These are phyloP conservation scores for Drosophila putrida DNA, from an alignment of 2,888 invertebrate genomes.

Conservation along the genomic window DNA sequence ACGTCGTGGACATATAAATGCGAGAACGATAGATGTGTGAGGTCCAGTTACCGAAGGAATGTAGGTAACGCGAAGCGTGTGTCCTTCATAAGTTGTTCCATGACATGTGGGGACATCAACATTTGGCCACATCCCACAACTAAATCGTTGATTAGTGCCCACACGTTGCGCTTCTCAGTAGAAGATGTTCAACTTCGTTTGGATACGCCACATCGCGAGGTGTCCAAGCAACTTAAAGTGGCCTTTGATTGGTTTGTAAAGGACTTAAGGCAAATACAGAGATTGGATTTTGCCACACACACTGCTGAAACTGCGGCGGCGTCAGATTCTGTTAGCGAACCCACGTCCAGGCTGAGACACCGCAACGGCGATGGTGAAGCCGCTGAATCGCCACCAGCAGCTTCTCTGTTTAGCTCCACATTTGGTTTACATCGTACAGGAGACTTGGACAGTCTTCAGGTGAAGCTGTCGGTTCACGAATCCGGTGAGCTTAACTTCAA, in stretches of 20 bases:
- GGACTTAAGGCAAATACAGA: slow-evolving; percentile 83
- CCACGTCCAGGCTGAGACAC: slow-evolving; percentile 40
- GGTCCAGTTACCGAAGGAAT: slow-evolving; percentile 83
- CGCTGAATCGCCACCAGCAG: slow-evolving; percentile 40
- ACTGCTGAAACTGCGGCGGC: slow-evolving; percentile 5
- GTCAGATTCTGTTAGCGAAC: slow-evolving; percentile 33
- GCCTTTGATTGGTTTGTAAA: slow-evolving; percentile 83
- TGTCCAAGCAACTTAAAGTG: slow-evolving; percentile 78
- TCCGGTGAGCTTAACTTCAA: slow-evolving; percentile 87
- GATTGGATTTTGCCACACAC: slow-evolving; percentile 66
- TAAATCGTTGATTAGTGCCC: slow-evolving; percentile 88
- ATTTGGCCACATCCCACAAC: slow-evolving; percentile 94
- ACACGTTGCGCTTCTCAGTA: slow-evolving; percentile 87
- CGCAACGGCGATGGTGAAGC: slow-evolving; percentile 27
- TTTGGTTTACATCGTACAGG: slow-evolving; percentile 69
- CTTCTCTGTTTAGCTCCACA: slow-evolving; percentile 60
- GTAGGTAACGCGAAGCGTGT: slow-evolving; percentile 83
- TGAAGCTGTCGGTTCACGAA: slow-evolving; percentile 87
- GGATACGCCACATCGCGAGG: slow-evolving; percentile 80
- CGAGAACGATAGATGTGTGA: slow-evolving; percentile 89
- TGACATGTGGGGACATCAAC: slow-evolving; percentile 90
- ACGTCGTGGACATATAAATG: slow-evolving; percentile 92
- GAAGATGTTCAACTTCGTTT: slow-evolving; percentile 81
- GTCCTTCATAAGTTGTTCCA: slow-evolving; percentile 91
- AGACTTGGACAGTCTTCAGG: slow-evolving; percentile 82